These are phyloP conservation scores for Sceloporus tristichus DNA, from an alignment of 2,113 vertebrate genomes.

Conservation along the genomic window DNA sequence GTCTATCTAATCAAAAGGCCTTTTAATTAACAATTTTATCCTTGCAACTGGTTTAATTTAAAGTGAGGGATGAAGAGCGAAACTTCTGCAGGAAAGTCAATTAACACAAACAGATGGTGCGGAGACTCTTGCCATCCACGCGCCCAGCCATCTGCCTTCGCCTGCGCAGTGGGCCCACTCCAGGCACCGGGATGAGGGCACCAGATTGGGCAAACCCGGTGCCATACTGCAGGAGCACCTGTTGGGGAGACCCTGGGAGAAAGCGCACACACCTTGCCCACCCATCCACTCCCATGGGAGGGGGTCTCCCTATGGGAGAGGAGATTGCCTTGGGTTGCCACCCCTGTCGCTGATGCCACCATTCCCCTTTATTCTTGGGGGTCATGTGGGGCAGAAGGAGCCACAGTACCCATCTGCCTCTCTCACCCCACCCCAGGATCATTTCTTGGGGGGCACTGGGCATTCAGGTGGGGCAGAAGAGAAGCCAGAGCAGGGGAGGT, in stretches of 20 bases:
- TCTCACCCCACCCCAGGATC: too few species aligned
- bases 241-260: not conserved
- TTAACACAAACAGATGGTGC: slow-evolving; percentile 81
- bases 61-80: slow-evolving; percentile 11
- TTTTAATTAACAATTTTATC: slow-evolving; percentile 83
- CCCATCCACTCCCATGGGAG: too few species aligned
- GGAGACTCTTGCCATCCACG: slow-evolving; percentile 72
- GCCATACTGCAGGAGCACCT: not conserved
- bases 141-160: slow-evolving; percentile 76
- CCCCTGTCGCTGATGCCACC: too few species aligned
- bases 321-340: too few species aligned
- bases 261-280: too few species aligned
- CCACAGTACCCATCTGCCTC: not conserved
- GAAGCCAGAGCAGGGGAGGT: too few species aligned
- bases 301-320: too few species aligned
- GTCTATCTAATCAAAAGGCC: slow-evolving; percentile 82
- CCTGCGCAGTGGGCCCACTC: not conserved
- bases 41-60: slow-evolving; percentile 76
- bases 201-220: not conserved
- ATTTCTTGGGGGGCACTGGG: too few species aligned
- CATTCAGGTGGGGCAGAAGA: too few species aligned
- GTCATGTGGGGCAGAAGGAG: not conserved
- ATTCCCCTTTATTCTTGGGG: too few species aligned
- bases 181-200: not conserved
- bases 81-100: slow-evolving; percentile 79